Conservation (phyloP, 2,797 vertebrate species). For the Pagetopsis macropterus region DNA sequence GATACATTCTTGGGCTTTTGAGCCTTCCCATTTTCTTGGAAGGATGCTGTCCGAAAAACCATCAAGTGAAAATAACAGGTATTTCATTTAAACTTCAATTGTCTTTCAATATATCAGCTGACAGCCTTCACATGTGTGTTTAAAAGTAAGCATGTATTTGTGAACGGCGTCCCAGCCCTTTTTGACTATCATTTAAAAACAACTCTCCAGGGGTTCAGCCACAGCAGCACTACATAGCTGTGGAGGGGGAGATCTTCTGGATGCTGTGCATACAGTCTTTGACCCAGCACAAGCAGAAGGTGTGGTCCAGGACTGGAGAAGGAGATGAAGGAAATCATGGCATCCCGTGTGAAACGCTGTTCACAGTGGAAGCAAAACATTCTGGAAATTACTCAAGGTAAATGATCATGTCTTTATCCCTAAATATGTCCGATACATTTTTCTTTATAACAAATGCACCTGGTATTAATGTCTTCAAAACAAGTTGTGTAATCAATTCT, state of each 20-base stretch:
- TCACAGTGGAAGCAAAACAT: conserved; percentile 46
- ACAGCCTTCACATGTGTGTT: neutral
- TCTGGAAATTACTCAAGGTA: conserved; percentile 73
- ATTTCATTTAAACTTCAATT: conserved; percentile 4
- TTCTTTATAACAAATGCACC: neutral
- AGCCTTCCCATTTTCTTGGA: conserved; percentile 34
- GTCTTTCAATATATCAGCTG: neutral
- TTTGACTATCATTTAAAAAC: conserved; percentile 1
- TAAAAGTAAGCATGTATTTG: conserved; percentile 10
- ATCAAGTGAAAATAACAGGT: conserved; percentile 41
- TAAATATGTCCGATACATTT: neutral
- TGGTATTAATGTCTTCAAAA: neutral
- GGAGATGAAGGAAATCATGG: neutral
- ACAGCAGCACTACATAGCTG: conserved; percentile 57
- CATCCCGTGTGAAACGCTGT: conserved; percentile 19
- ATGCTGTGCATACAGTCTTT: conserved; percentile 49
- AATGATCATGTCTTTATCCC: conserved; percentile 13
- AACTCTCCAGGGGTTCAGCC: conserved; percentile 31
- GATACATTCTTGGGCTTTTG: conserved; percentile 16
- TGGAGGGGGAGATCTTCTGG: conserved; percentile 68
- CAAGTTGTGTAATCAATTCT: neutral
- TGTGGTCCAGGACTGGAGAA: conserved; percentile 31
- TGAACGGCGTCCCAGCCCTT: neutral
- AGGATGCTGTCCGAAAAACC: conserved; percentile 41
- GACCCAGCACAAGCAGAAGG: neutral